Evolutionary conservation across 2,797 vertebrate genomes (phyloP), one percentile per base, ranked within the genome.

Genomic region (Sebastes variabilis): DNA sequence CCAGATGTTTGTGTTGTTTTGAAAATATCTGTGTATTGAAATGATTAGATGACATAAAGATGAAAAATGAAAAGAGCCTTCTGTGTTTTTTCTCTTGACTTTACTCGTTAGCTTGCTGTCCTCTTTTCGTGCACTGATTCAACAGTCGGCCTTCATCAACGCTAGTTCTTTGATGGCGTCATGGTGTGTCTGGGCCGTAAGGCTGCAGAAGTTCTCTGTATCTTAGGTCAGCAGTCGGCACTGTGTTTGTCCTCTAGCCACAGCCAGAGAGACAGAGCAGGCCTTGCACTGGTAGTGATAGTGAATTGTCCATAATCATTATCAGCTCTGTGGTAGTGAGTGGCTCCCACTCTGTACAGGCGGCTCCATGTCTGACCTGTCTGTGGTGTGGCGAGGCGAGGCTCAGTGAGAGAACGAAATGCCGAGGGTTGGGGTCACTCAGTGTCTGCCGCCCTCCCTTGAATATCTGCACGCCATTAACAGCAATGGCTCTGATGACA

Each of bases 401-500:
- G 74, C 71, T 82, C 86, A 61, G 81, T 85, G 77, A 77, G 93
- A 94, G 92, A 89, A 87, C 82, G 65, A 68, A 79, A 81, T 60
- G 69, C 86, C 87, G 59, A 78, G 87, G 82, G 72, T 81, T 77
- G 82, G 87, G 88, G 89, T 94, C 84, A 87, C 71, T 90, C 82
- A 84, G 86, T 90, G 91, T 94, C 95, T 95, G 84, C 93, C 86
- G 92, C 90, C 46, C 92, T 93, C 88, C 59, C 83, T 88, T 89
- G 92, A 92, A 95, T 95, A 95, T 93, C 88, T 87, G 90, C 82
- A 86, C 90, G 80, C 93, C 93, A 95, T 96, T 96, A 95, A 94
- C 95, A 94, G 95, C 94, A 96, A 94, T 95, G 93, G 90, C 88
- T 88, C 91, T 95, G 96, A 96, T 96, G 96, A 97, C 95, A 96